Evolutionary conservation across 2,113 vertebrate genomes (phyloP).

Genomic region (Sceloporus undulatus): DNA sequence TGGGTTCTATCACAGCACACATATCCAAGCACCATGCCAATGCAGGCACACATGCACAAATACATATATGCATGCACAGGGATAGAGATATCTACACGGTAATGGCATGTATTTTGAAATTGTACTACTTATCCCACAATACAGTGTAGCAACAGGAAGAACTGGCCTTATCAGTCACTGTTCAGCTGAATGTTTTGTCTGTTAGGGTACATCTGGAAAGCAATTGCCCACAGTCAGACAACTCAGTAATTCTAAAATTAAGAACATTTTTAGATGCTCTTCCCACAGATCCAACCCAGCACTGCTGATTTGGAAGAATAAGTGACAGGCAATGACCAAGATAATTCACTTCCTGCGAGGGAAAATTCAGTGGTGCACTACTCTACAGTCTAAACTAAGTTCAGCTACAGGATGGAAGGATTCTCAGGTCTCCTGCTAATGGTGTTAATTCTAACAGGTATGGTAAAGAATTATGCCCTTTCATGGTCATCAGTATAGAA

Average conservation of each 20-base stretch:
- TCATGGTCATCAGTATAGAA: not conserved
- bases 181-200: not conserved
- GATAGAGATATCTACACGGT: not conserved
- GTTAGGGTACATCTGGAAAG: accelerated
- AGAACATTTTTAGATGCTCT: slow-evolving; percentile 5
- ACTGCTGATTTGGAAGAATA: not conserved
- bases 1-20: not conserved
- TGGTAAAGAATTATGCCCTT: not conserved
- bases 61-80: not conserved
- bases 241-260: not conserved
- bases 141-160: not conserved
- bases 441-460: slow-evolving; percentile 9
- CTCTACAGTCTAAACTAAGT: not conserved
- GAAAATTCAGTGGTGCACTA: not conserved
- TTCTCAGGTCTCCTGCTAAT: not conserved
- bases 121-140: not conserved
- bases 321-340: not conserved
- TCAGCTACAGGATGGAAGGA: slow-evolving; percentile 18
- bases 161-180: not conserved
- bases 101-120: not conserved
- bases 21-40: not conserved
- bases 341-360: slow-evolving; percentile 17
- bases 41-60: not conserved
- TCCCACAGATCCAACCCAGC: not conserved
- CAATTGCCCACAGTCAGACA: not conserved